Evolutionary conservation across 2,113 vertebrate genomes (phyloP).

Genomic region (Lophochroa leadbeateri): DNA sequence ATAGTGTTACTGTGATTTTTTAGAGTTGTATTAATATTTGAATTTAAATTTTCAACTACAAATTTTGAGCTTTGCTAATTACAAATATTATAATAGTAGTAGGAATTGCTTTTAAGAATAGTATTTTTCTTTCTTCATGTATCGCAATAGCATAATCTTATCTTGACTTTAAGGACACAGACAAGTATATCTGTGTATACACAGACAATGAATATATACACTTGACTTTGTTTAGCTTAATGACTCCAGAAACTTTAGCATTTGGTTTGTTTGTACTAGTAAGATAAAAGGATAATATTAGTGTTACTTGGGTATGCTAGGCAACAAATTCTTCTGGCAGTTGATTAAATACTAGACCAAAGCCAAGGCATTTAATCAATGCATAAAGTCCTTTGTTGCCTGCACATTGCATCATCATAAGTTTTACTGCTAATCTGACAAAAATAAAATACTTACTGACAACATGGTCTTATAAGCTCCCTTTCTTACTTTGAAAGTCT

Average conservation of each 20-base stretch:
- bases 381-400: not conserved
- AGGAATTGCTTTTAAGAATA: not conserved
- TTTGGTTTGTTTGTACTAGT: not conserved
- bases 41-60: not conserved
- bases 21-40: not conserved
- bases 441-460: not conserved
- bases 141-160: not conserved
- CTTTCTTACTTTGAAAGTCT: not conserved
- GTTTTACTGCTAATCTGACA: not conserved
- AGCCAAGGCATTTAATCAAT: conserved; percentile 1
- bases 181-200: not conserved
- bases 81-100: not conserved
- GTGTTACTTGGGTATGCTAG: not conserved
- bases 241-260: not conserved
- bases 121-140: not conserved
- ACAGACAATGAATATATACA: not conserved
- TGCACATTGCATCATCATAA: not conserved
- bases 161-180: not conserved
- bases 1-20: not conserved
- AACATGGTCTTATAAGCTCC: not conserved
- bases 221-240: not conserved
- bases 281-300: not conserved
- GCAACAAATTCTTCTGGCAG: not conserved
- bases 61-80: not conserved
- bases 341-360: conserved; percentile 14